Percentiles rank a stretch among this genome's conserved stretches.
Conservation (phyloP, 2,888 invertebrate species). For the Autographa pulchrina region DNA sequence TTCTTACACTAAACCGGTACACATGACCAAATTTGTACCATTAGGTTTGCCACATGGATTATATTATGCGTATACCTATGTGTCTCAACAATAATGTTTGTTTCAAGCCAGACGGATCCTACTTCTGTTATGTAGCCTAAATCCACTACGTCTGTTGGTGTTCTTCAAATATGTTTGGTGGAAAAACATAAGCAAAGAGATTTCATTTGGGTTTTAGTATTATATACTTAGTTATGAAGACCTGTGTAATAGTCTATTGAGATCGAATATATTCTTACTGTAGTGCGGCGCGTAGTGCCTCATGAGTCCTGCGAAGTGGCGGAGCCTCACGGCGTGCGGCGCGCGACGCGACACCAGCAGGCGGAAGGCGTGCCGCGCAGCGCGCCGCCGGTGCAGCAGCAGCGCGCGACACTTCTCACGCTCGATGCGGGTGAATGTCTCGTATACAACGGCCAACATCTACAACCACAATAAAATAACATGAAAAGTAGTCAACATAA, state of each 20-base stretch:
- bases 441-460: conserved; percentile 97
- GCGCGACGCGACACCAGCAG: conserved; percentile 94
- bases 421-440: conserved; percentile 96
- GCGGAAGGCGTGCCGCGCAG: conserved; percentile 94
- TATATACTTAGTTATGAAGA: too few relatives aligned
- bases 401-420: conserved; percentile 95
- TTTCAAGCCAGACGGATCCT: too few relatives aligned
- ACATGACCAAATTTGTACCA: too few relatives aligned
- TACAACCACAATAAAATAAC: conserved; percentile 67
- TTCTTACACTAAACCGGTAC: too few relatives aligned
- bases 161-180: too few relatives aligned
- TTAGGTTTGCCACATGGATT: too few relatives aligned
- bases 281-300: conserved; percentile 93
- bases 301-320: conserved; percentile 95
- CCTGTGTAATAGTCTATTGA: background rate
- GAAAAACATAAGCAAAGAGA: too few relatives aligned
- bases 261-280: conserved; percentile 62
- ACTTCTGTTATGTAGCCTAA: too few relatives aligned
- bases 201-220: too few relatives aligned
- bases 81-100: too few relatives aligned
- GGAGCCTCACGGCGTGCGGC: conserved; percentile 91
- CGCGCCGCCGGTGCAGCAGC: conserved; percentile 94
- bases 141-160: too few relatives aligned
- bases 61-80: too few relatives aligned
- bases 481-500: background rate